Base-by-base conservation (phyloP, 2,113 vertebrate genomes). In the Abramis brama region DNA sequence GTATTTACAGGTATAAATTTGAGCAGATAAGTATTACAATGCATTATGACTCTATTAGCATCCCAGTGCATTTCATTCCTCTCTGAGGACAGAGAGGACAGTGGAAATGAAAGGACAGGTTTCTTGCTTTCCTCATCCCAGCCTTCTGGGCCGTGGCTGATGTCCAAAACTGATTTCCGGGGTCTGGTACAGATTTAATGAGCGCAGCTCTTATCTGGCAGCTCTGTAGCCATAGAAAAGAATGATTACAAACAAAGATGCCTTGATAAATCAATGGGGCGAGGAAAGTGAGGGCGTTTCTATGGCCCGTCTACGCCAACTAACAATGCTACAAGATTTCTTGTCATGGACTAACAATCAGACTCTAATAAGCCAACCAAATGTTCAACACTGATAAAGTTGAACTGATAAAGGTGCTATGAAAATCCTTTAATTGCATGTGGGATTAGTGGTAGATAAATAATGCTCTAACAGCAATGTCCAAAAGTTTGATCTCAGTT, bases 191-290 rank as follows among this genome's bases (percentile, higher is more conserved):
- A 86, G 85, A 92, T 92, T 90, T 92, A 89, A 94, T 92, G 91
- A 88, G 85, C 89, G 89, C 87, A 84, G 88, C 68, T 80, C 84
- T 89, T 91, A 91, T 91, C 91, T 86, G 89, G 76, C 79, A 89
- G 62, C 85, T 88, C 91, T 81, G 78, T 84, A 91, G 85, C 87
- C 86, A 77, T 19, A 52, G 84, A 90, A 92, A 94, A 93, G 92
- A 92, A 92, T 90, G 87, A 93, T 91, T 81, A 91, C 89, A 89
- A 79, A 68, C 79, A 84, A 73, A 78, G 87, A 88, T 13, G 75
- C 86, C 25, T 0, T 60, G 30, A 91, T 93, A 90, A 92, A 93
- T 93, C 91, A 92, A 76, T 13, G 6, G 21, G 39, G 36, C 10
- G 12, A 23, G 62, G 43, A 8, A 25, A 59, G 36, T 27, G 52